Evolutionary conservation across 2,888 invertebrate genomes (phyloP), one percentile per base, ranked within the genome.

Genomic region (Syritta pipiens): DNA sequence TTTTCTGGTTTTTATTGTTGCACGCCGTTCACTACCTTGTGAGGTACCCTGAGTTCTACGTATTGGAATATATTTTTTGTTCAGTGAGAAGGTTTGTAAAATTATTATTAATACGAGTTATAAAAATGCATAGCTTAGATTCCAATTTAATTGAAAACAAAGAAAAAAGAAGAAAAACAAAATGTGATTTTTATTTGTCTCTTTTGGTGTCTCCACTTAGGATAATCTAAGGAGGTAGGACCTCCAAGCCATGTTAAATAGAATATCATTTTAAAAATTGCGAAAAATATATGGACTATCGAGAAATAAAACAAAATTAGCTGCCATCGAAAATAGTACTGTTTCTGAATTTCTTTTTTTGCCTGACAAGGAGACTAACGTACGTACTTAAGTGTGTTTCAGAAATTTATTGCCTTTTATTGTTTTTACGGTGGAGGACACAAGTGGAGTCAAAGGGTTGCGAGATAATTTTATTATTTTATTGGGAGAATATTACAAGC

Each of bases 81-180:
- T 71, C 30, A 12, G 9, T 42, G 40, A 53, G 19, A 59, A 57
- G 26, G 51, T 59, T 71, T 46, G 46, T 55, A 14, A 71, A 71
- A 62, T 71, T 46, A 62, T 71, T 68, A 68, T 57, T 71, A 48
- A 65, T 63, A 63, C 28, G 72, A 65, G 72, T 72, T 57, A 72
- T 72, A 72, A 65, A 65, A 72, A 72, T 32, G 48, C 48, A 77
- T 72, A 71, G 46, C 53, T 77, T 59, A 71, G 59, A 65, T 77
- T 71, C 65, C 59, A 72, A 72, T 65, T 65, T 44, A 40, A 63
- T 57, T 51, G 42, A 40, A 63, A 60, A 67, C 7, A 67, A 60
- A 48, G 37, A 37, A 55, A 2, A 67, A 19, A 20, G 17, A 35
- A 17, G 12, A 32, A 28, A 20, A 44, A 32, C 14, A 40, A 40